A percentile compares a stretch with the other conserved stretches of the same genome.
These are phyloP conservation scores for Discoglossus pictus DNA, from an alignment of 2,797 vertebrate species.

Conservation along the genomic window DNA sequence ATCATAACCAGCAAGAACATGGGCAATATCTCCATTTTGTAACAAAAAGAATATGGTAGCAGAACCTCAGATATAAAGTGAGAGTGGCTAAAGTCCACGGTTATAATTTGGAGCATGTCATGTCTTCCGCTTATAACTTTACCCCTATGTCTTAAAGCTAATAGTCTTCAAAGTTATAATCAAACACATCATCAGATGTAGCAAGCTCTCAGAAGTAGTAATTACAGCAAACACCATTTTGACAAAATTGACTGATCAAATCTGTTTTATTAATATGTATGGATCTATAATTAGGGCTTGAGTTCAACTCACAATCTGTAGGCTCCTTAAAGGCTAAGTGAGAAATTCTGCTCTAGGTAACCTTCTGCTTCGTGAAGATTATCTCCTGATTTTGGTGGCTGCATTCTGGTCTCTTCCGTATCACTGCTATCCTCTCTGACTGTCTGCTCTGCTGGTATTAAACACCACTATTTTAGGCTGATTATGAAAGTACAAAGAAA, in stretches of 20 bases:
- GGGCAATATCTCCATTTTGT: too few species aligned
- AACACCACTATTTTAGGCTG: background rate
- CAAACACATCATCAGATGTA: too few species aligned
- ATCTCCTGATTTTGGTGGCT: background rate
- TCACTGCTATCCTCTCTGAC: slow-evolving; percentile 8
- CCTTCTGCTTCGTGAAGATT: background rate
- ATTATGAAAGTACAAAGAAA: background rate
- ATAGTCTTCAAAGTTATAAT: too few species aligned
- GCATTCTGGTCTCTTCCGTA: background rate
- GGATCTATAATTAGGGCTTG: background rate
- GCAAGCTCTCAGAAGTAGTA: too few species aligned
- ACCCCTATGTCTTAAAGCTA: too few species aligned
- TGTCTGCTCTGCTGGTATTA: slow-evolving; percentile 19
- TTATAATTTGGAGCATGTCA: too few species aligned
- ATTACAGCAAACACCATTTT: background rate
- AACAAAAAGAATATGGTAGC: too few species aligned
- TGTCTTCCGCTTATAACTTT: too few species aligned
- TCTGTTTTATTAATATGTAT: background rate
- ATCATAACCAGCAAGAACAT: too few species aligned
- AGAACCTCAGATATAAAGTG: too few species aligned
- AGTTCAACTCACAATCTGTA: too few species aligned
- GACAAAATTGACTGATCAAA: background rate
- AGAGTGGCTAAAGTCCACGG: too few species aligned
- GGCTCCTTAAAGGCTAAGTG: background rate
- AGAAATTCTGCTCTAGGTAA: background rate